phyloP scores from a whole-genome alignment of 1,140 invertebrate species.

The Lucilia sericata region DNA sequence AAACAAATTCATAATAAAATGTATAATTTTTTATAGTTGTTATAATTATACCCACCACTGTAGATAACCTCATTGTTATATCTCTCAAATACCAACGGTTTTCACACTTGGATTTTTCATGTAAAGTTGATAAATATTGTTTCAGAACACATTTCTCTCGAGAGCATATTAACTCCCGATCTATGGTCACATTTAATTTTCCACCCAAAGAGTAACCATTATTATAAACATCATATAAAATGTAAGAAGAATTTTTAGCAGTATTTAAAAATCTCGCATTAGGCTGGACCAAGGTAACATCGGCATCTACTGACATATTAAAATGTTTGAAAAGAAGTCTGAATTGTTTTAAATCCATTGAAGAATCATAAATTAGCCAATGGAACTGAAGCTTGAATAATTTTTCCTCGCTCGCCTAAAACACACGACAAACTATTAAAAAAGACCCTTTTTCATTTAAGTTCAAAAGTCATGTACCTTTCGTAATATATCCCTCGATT shows the following conservation, averaged over 20 bases:
- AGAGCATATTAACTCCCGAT: slow-evolving; percentile 45
- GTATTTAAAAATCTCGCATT: background rate
- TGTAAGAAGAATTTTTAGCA: background rate
- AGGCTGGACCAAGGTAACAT: slow-evolving; percentile 49
- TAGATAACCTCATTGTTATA: slow-evolving; percentile 45
- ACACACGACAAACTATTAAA: background rate
- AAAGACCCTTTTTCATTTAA: no score
- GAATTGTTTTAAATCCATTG: slow-evolving; percentile 30
- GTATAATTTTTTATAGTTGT: no score
- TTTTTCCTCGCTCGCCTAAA: slow-evolving; percentile 21
- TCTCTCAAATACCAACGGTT: slow-evolving; percentile 45
- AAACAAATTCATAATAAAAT: no score
- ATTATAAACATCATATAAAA: slow-evolving; percentile 50
- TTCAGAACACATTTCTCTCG: background rate
- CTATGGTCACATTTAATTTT: slow-evolving; percentile 47
- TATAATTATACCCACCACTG: slow-evolving; percentile 42
- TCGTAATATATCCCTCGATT: slow-evolving; percentile 34
- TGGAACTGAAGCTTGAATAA: slow-evolving; percentile 45
- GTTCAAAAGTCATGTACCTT: slow-evolving; percentile 16
- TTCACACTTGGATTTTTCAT: slow-evolving; percentile 36
- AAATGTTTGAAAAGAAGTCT: slow-evolving; percentile 35
- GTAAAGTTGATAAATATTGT: slow-evolving; percentile 40
- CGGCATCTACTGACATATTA: slow-evolving; percentile 44
- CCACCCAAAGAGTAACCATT: slow-evolving; percentile 48
- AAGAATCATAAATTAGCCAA: slow-evolving; percentile 47